Evolutionary conservation across 2,113 vertebrate species (phyloP).

Genomic region (Papio anubis): DNA sequence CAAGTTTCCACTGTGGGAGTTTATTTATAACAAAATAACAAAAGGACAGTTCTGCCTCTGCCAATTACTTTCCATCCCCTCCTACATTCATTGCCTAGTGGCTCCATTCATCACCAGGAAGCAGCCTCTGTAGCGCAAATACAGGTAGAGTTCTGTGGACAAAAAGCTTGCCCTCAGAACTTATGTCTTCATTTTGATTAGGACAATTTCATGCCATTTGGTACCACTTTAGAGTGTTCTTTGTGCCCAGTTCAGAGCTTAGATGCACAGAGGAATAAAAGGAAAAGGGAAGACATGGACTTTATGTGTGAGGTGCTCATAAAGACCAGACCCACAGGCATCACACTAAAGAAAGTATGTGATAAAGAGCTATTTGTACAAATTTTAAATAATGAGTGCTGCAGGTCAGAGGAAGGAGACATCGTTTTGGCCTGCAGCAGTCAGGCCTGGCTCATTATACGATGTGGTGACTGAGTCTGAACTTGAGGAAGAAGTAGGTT

Average conservation of each 20-base stretch:
- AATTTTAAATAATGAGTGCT: background rate
- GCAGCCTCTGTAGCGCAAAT: background rate
- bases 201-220: background rate
- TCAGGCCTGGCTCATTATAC: background rate
- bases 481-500: background rate
- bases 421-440: background rate
- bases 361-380: background rate
- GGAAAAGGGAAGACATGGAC: background rate
- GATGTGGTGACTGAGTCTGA: background rate
- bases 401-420: background rate
- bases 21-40: conserved; percentile 75
- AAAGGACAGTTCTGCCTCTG: conserved; percentile 64
- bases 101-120: conserved; percentile 29
- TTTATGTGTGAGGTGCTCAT: background rate
- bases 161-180: background rate
- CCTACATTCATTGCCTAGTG: background rate
- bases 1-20: conserved; percentile 63
- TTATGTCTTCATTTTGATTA: background rate
- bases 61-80: conserved; percentile 52
- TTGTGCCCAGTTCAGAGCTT: background rate
- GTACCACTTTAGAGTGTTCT: background rate
- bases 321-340: background rate
- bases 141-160: background rate
- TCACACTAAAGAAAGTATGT: background rate
- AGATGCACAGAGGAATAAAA: background rate